Evolutionary conservation across 1,140 invertebrate genomes (phyloP), one percentile per base, ranked within the genome.

Genomic region (Listronotus oregonensis): DNA sequence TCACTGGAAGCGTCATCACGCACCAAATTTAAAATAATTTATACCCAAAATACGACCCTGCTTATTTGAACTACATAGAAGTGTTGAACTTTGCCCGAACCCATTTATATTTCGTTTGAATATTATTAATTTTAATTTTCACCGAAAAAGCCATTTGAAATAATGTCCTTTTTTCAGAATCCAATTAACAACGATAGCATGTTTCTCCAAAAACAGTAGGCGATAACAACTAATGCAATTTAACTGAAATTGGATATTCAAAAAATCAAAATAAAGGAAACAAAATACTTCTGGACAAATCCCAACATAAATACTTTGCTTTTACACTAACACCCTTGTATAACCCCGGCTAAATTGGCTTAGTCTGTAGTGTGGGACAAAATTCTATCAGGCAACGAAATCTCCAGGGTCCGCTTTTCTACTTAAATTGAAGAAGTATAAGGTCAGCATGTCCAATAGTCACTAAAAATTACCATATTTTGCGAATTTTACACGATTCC

Each of bases 291-390:
- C 32, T 32, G 37, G 44, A 61, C 58, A 61, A 61, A 61, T 61
- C 58, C 50, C 58, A 61, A 61, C 58, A 51, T 61, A 61, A 61
- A 61, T 61, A 51, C 47, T 42, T 61, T 61, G 58, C 58, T 51
- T 61, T 61, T 61, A 61, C 58, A 51, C 58, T 61, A 61, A 61
- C 58, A 61, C 37, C 58, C 46, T 51, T 34, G 14, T 61, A 61
- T 61, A 61, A 61, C 58, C n/a, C 46, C 47, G 46, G 47, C 46
- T 40, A 61, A 61, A 61, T 61, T 61, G 58, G 58, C 58, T 61
- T 51, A 61, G 58, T 61, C 58, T 61, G 58, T 50, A 61, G 58
- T 46, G 58, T 61, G 58, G 58, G 58, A 61, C 58, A 61, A 61
- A 61, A 61, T 61, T 61, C 58, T 61, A 61, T 61, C 58, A 61